A percentile compares a stretch with the other conserved stretches of the same genome.
Conservation (phyloP, 2,888 invertebrate genomes). For the Arctia plantaginis region DNA sequence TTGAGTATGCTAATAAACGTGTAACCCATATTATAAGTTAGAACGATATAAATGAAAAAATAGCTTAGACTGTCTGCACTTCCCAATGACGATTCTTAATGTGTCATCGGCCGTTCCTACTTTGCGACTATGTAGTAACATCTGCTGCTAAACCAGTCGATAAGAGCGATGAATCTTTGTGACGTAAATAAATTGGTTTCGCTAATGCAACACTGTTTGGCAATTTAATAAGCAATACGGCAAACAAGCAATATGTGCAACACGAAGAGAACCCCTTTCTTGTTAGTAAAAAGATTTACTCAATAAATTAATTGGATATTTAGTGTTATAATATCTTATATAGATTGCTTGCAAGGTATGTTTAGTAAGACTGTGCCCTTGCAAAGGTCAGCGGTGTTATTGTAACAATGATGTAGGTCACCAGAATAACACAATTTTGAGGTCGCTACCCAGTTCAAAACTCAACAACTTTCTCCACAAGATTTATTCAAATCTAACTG, state of each 20-base stretch:
- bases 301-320: neutral
- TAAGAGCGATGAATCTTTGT: conserved; percentile 2
- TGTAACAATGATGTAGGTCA: neutral
- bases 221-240: neutral
- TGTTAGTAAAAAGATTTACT: neutral
- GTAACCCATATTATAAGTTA: neutral
- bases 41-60: neutral
- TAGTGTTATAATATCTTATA: neutral
- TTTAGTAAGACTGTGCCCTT: neutral
- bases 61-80: neutral
- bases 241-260: neutral
- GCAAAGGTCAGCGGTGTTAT: neutral
- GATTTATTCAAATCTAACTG: no score
- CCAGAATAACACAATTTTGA: neutral
- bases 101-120: neutral
- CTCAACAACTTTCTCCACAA: no score
- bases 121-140: neutral
- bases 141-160: neutral
- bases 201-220: conserved; percentile 1
- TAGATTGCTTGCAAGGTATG: neutral
- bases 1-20: neutral
- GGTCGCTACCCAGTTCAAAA: neutral
- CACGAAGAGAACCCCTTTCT: neutral
- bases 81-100: neutral
- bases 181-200: neutral